phyloP scores from a whole-genome alignment of 1,140 invertebrate genomes.

The Drosophila hydei region DNA sequence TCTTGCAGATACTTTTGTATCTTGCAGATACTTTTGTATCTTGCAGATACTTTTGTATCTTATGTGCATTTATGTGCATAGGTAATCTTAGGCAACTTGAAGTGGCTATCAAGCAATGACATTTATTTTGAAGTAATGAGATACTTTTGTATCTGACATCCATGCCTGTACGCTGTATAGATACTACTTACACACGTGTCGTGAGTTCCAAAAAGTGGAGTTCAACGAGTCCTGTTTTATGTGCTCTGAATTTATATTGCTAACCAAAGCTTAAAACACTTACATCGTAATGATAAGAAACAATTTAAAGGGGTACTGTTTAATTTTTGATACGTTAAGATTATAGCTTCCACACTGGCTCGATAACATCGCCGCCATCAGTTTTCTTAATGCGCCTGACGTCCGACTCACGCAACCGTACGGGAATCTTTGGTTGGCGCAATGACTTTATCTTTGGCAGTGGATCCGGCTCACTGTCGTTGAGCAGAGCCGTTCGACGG shows the following conservation, averaged over 20 bases:
- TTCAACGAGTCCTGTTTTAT: too few relatives aligned
- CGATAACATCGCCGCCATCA: background rate
- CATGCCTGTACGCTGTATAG: too few relatives aligned
- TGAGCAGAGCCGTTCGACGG: background rate
- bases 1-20: background rate
- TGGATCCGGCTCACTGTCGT: background rate
- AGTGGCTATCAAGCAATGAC: too few relatives aligned
- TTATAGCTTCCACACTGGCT: slow-evolving; percentile 8
- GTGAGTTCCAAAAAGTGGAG: too few relatives aligned
- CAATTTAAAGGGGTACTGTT: background rate
- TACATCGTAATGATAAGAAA: background rate
- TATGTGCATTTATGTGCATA: too few relatives aligned
- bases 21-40: background rate
- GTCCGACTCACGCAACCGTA: slow-evolving; percentile 15
- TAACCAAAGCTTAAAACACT: background rate
- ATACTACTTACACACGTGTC: too few relatives aligned
- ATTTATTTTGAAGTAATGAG: too few relatives aligned
- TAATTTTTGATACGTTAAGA: background rate
- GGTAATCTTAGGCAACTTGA: too few relatives aligned
- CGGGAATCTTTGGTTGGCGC: slow-evolving; percentile 24
- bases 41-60: too few relatives aligned
- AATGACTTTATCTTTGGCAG: slow-evolving; percentile 26
- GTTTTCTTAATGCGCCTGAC: background rate
- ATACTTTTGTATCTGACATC: too few relatives aligned
- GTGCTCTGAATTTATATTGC: background rate